A percentile compares a stretch with the other conserved stretches of the same genome.
Evolutionary conservation across 2,888 invertebrate species (phyloP).

Genomic region (Empis stercorea): DNA sequence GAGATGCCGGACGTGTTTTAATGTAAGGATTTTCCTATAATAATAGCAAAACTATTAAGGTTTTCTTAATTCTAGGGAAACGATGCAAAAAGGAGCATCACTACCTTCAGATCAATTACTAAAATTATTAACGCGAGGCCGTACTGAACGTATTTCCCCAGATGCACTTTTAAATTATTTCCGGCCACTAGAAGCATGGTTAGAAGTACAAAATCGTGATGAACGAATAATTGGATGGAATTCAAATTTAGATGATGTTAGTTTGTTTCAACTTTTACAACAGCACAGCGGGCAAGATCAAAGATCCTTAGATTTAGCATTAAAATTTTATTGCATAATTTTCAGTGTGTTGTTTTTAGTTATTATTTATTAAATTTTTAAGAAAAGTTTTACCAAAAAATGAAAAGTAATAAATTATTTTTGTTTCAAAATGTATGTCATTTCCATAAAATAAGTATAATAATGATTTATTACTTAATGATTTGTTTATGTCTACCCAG

Average conservation of each 20-base stretch:
- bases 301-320: too few relatives aligned
- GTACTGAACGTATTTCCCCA: conserved; percentile 59
- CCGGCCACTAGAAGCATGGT: conserved; percentile 63
- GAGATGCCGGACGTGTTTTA: conserved; percentile 63
- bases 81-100: conserved; percentile 55
- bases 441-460: too few relatives aligned
- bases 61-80: conserved; percentile 40
- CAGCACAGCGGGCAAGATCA: too few relatives aligned
- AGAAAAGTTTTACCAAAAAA: too few relatives aligned
- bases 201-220: conserved; percentile 59
- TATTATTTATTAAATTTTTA: too few relatives aligned
- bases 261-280: conserved; percentile 33
- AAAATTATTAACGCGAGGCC: conserved; percentile 53
- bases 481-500: too few relatives aligned
- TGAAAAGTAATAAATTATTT: too few relatives aligned
- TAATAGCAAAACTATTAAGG: too few relatives aligned
- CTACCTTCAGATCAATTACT: conserved; percentile 60
- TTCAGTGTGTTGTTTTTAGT: too few relatives aligned
- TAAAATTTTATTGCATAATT: too few relatives aligned
- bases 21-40: conserved; percentile 41
- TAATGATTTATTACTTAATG: too few relatives aligned
- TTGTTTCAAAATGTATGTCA: too few relatives aligned
- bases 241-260: conserved; percentile 51
- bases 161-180: conserved; percentile 70
- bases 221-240: conserved; percentile 65